These are phyloP conservation scores for Nineta flava DNA, from an alignment of 2,888 invertebrate species.

Conservation along the genomic window DNA sequence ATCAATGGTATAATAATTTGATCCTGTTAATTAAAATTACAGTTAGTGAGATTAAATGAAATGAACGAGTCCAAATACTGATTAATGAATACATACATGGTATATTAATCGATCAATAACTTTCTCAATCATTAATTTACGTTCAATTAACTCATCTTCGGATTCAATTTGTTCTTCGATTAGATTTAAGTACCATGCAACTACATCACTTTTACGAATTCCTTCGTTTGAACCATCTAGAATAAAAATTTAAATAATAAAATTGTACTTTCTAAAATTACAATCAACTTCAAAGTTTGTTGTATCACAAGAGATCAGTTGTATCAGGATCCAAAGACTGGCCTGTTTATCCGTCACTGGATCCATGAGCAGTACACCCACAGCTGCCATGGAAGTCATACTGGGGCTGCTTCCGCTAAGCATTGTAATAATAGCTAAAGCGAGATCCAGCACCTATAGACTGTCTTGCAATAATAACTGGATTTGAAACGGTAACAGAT, in stretches of 20 bases:
- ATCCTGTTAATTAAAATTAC: slow-evolving; percentile 39
- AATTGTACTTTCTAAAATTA: neutral
- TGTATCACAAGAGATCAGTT: no score
- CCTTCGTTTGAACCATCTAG: slow-evolving; percentile 36
- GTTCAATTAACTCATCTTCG: slow-evolving; percentile 78
- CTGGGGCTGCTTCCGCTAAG: no score
- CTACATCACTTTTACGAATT: slow-evolving; percentile 61
- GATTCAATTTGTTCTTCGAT: slow-evolving; percentile 76
- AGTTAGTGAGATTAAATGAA: neutral
- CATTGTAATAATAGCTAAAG: no score
- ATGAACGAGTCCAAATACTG: neutral
- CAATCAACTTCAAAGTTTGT: neutral
- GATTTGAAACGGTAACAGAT: no score
- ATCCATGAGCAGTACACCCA: no score
- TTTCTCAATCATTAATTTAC: slow-evolving; percentile 82
- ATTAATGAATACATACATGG: slow-evolving; percentile 39
- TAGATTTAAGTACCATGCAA: slow-evolving; percentile 87
- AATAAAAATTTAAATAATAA: neutral
- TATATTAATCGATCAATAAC: slow-evolving; percentile 82
- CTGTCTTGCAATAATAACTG: no score
- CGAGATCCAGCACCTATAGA: no score
- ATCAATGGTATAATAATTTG: slow-evolving; percentile 67
- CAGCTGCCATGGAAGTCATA: no score
- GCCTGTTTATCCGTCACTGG: no score
- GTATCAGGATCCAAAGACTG: no score